Evolutionary conservation across 2,797 vertebrate species (phyloP), one percentile per base, ranked within the genome.

Genomic region (Lepilemur ruficaudatus): DNA sequence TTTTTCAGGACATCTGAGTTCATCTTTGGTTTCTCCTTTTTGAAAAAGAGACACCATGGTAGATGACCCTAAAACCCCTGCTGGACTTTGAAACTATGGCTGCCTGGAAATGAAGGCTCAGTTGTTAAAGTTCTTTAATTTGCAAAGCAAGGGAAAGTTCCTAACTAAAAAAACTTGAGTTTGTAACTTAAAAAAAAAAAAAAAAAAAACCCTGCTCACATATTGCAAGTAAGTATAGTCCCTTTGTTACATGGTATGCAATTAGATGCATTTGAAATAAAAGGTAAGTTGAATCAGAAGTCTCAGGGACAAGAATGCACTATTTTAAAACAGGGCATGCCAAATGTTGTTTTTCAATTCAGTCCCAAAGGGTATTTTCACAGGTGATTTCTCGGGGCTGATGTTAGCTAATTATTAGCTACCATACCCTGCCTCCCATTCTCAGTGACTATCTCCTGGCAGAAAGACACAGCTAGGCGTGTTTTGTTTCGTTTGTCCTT

Each of bases 221-320:
- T 97, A 93, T 96, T 98, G 98, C 96, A 98, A 97, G 96, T 97
- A 30, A 98, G 96, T 98, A 93, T 86, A 97, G 89, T 98, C 98
- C 96, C 95, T 98, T 98, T 98, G 98, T 98, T 98, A 97, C 97
- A 97, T 96, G 97, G 97, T 97, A 95, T 96, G 94, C 96, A 98
- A 97, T 98, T 95, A 98, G 94, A 94, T 96, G 97, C 93, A 96
- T 98, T 91, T 96, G 98, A 97, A 98, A 98, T 98, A 97, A 98
- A 98, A 98, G 96, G 98, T 98, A 98, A 81, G 0, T 92, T 96
- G 97, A 65, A 52, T 96, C 69, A 92, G 38, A 95, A 97, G 6
- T 94, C 50, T 94, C 89, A 81, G 65, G 92, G 97, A 96, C 87
- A 88, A 94, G 76, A 75, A 69, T 22, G 43, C n/a, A 96, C 98